phyloP scores from a whole-genome alignment of 2,113 vertebrate species.

The Triplophysa siluroides region DNA sequence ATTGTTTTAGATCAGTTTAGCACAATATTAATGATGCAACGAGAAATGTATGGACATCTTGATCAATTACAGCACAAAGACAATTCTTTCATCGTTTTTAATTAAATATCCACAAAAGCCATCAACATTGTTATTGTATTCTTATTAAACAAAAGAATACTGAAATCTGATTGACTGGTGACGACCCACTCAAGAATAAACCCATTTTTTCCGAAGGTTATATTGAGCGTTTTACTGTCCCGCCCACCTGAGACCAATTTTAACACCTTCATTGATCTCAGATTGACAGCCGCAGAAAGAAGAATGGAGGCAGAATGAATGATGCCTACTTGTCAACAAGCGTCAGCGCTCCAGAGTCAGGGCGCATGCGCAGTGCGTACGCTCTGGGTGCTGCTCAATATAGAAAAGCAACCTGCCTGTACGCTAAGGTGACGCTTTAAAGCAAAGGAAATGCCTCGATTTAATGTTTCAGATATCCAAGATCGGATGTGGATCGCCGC shows the following conservation, averaged over 20 bases:
- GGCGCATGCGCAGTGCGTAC: slow-evolving; percentile 75
- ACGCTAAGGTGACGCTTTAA: slow-evolving; percentile 12
- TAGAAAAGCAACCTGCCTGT: slow-evolving; percentile 24
- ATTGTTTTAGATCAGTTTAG: too few species aligned
- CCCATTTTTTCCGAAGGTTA: background rate
- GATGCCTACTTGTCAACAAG: slow-evolving; percentile 60
- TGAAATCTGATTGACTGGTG: background rate
- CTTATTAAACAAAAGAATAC: background rate
- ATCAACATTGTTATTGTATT: background rate
- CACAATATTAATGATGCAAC: background rate
- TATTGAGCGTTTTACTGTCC: background rate
- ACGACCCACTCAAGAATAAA: background rate
- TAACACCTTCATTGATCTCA: slow-evolving; percentile 26
- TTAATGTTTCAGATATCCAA: slow-evolving; percentile 14
- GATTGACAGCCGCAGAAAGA: slow-evolving; percentile 46
- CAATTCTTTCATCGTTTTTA: background rate
- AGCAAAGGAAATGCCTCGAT: slow-evolving; percentile 33
- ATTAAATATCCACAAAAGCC: background rate
- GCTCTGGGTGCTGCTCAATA: slow-evolving; percentile 70
- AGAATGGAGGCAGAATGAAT: slow-evolving; percentile 44
- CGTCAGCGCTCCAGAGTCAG: slow-evolving; percentile 66
- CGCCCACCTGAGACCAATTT: slow-evolving; percentile 19
- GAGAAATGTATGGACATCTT: background rate
- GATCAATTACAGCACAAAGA: background rate
- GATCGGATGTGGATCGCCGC: slow-evolving; percentile 29